phyloP scores from a whole-genome alignment of 2,113 vertebrate species.

The Pangasianodon hypophthalmus region DNA sequence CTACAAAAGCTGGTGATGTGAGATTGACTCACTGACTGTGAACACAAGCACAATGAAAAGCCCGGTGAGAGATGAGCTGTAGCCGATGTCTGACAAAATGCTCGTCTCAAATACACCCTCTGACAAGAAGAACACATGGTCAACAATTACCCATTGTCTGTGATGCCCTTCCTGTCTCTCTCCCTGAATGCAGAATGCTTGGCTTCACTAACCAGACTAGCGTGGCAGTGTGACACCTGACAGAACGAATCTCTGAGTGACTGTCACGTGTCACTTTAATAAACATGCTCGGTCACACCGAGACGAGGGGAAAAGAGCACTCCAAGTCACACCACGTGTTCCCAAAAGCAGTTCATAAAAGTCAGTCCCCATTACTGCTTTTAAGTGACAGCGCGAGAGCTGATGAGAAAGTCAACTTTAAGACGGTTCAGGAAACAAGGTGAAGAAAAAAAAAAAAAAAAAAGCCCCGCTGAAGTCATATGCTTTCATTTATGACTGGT shows the following conservation, averaged over 20 bases:
- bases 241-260: constrained; percentile 70
- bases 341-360: constrained; percentile 61
- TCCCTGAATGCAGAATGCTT: constrained; percentile 69
- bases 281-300: constrained; percentile 70
- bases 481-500: constrained; percentile 43
- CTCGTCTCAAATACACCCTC: constrained; percentile 66
- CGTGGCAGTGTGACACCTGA: constrained; percentile 66
- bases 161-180: constrained; percentile 68
- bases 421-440: constrained; percentile 30
- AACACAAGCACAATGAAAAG: constrained; percentile 55
- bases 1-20: constrained; percentile 53
- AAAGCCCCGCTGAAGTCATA: constrained; percentile 26
- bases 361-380: constrained; percentile 52
- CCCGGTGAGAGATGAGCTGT: constrained; percentile 66
- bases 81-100: constrained; percentile 69
- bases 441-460: background rate
- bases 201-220: constrained; percentile 68
- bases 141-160: constrained; percentile 74
- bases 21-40: constrained; percentile 61
- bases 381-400: constrained; percentile 40
- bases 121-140: constrained; percentile 74
- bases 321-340: constrained; percentile 53
- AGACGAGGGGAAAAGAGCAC: constrained; percentile 63
- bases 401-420: constrained; percentile 42
- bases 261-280: constrained; percentile 71